phyloP scores from a whole-genome alignment of 1,140 invertebrate genomes.

The Drosophila littoralis region DNA sequence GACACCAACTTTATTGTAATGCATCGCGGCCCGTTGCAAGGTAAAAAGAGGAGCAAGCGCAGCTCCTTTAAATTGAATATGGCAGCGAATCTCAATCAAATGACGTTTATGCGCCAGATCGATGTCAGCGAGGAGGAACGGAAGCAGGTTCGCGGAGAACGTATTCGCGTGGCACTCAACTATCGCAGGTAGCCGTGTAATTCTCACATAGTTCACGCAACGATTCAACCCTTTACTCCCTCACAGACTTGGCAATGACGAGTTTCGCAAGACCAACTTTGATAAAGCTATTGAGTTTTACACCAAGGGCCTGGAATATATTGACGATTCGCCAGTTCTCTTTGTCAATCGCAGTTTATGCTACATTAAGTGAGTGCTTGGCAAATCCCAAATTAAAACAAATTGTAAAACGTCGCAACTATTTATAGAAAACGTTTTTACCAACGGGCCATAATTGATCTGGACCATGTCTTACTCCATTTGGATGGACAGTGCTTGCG shows the following conservation, averaged over 20 bases:
- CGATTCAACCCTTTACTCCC: background rate
- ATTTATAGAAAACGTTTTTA: conserved; percentile 25
- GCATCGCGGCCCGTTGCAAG: background rate
- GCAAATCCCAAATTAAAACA: too few relatives aligned
- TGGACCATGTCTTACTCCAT: conserved; percentile 40
- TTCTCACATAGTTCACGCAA: background rate
- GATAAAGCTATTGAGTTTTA: conserved; percentile 50
- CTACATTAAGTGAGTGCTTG: conserved; percentile 46
- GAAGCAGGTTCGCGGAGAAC: conserved; percentile 13
- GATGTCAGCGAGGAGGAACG: conserved; percentile 25
- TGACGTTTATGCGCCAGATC: conserved; percentile 55
- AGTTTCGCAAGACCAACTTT: conserved; percentile 43
- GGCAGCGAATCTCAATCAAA: conserved; percentile 23
- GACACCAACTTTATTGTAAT: conserved; percentile 30
- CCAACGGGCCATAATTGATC: conserved; percentile 41
- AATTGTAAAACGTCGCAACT: background rate
- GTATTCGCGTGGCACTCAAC: conserved; percentile 36
- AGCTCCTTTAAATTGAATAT: background rate
- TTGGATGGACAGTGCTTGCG: conserved; percentile 25
- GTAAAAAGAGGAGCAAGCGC: background rate
- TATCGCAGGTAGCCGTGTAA: conserved; percentile 46
- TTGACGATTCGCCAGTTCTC: conserved; percentile 53
- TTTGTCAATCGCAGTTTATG: conserved; percentile 57
- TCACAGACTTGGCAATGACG: conserved; percentile 52
- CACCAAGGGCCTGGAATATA: conserved; percentile 41